Conservation (phyloP, 2,888 invertebrate species). For the Omphaloscelis lunosa region DNA sequence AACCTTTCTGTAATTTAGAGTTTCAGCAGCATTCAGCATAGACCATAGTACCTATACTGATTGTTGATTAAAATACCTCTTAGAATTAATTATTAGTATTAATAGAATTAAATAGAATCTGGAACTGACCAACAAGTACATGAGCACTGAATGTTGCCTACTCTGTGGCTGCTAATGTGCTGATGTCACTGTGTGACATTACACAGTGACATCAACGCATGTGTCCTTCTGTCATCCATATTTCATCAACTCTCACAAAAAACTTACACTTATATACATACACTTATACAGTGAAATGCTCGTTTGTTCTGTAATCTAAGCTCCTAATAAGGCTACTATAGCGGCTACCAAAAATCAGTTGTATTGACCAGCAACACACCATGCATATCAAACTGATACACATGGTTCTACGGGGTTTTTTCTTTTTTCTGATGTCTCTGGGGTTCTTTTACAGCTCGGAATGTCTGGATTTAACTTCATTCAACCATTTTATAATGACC, state of each 20-base stretch:
- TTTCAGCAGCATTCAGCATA: neutral
- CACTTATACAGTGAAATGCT: too few relatives aligned
- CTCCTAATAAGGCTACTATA: neutral
- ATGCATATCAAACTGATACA: constrained; percentile 74
- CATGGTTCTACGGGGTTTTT: constrained; percentile 75
- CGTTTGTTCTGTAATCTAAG: neutral
- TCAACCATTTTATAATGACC: constrained; percentile 72
- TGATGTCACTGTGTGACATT: neutral
- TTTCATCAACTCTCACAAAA: neutral
- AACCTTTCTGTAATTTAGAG: neutral
- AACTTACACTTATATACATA: neutral
- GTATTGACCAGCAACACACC: constrained; percentile 1
- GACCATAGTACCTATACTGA: neutral
- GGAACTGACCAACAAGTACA: neutral
- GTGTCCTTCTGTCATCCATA: constrained; percentile 1
- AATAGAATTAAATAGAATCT: too few relatives aligned
- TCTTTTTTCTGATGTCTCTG: constrained; percentile 71
- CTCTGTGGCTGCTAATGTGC: neutral
- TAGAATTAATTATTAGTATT: too few relatives aligned
- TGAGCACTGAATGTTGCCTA: neutral
- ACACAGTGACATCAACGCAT: too few relatives aligned
- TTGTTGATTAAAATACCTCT: too few relatives aligned
- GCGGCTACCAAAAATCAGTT: neutral
- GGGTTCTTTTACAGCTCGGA: constrained; percentile 77
- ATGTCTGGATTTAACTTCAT: constrained; percentile 61